Base-by-base conservation (phyloP, 2,797 vertebrate genomes). In the Coreius guichenoti region DNA sequence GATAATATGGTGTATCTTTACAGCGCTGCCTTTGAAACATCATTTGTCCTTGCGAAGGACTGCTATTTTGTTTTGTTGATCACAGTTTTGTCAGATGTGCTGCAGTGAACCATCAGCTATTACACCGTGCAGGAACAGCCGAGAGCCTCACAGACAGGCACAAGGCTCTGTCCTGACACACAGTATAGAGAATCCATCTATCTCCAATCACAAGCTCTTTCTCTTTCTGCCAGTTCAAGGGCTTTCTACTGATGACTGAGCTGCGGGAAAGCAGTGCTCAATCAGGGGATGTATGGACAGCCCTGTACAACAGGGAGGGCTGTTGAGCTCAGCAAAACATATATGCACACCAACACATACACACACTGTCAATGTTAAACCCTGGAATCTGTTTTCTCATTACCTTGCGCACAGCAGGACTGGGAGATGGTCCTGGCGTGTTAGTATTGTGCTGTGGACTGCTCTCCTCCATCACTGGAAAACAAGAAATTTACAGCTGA, bases 381-480 rank as follows among this genome's bases (percentile, higher is more conserved):
- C 23, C 51, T 14, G 54, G 26, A 76, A 51, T 83, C 39, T 69
- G 61, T 56, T 43, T 75, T 68, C 47, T 74, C 29, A 36, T 69
- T 89, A 89, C 88, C 88, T 86, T 87, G 69, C 29, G 21, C 68
- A 75, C 67, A 78, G 7, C 83, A 31, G 81, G 82, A 84, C 9
- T 73, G 6, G 39, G 11, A 43, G 65, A 47, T 26, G 47, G 58
- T 14, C 33, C 29, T 3, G 45, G 67, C 13, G 45, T 36, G n/a
- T 84, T 68, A 33, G 31, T 43, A 17, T 82, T 12, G 29, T 49
- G 54, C 61, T 73, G 72, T 45, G 72, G 23, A 47, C 17, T 29
- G 29, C 56, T 61, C 67, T 69, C 78, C 81, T 82, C 83, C 31
- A 39, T 74, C 56, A 69, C 88, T 89, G 77, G 54, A 63, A 84